phyloP scores from a whole-genome alignment of 2,888 invertebrate species.

The Monopis laevigella region DNA sequence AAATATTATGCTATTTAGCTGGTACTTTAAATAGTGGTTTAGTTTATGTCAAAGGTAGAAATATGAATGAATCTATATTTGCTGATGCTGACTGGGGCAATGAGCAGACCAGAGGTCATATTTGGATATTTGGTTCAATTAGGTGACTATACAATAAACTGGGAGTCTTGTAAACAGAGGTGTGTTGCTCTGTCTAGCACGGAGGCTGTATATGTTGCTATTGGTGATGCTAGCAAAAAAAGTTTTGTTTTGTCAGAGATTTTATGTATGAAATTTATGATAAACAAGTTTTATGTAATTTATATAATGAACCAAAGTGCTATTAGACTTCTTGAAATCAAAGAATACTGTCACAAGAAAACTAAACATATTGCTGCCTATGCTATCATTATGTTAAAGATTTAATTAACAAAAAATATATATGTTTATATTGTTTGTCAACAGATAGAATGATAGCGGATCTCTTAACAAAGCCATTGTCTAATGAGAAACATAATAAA shows the following conservation, averaged over 20 bases:
- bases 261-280: not conserved
- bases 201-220: slow-evolving; percentile 21
- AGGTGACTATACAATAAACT: slow-evolving; percentile 14
- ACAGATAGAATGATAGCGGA: slow-evolving; percentile 1
- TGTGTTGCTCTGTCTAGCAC: slow-evolving; percentile 19
- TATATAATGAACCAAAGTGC: not conserved
- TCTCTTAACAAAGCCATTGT: slow-evolving; percentile 1
- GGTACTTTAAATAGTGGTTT: slow-evolving; percentile 17
- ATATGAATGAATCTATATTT: slow-evolving; percentile 12
- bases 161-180: slow-evolving; percentile 20
- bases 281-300: not conserved
- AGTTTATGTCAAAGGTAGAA: slow-evolving; percentile 10
- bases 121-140: slow-evolving; percentile 17
- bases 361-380: slow-evolving; percentile 4
- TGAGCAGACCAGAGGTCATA: no score
- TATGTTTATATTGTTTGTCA: not conserved
- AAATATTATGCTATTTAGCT: slow-evolving; percentile 17
- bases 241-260: no score
- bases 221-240: slow-evolving; percentile 12
- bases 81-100: slow-evolving; percentile 19
- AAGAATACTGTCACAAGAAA: not conserved
- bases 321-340: not conserved
- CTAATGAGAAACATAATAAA: not conserved
- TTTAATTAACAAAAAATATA: not conserved
- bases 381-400: slow-evolving; percentile 7